Base-by-base conservation (phyloP, 2,888 invertebrate genomes). In the Eremobia ochroleuca region DNA sequence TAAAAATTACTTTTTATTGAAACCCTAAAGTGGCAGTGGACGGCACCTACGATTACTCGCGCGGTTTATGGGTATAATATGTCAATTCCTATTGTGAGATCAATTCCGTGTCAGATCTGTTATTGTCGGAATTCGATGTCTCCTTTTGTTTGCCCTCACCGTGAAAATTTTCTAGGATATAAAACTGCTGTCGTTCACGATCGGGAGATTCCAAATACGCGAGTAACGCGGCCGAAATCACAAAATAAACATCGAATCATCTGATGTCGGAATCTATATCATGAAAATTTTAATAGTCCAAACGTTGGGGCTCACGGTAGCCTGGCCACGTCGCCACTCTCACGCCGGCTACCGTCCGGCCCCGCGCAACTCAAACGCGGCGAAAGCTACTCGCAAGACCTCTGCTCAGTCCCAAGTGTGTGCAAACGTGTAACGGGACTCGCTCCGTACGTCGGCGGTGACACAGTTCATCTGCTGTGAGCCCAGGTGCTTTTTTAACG, bases 1-100 rank as follows among this genome's bases (percentile, higher is more conserved):
- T 86, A 82, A 79, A 70, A 67, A 62, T 15, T 82, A 79, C 52
- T 66, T 79, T 81, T 78, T 66, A 67, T 71, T 76, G 83, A 77
- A 86, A 83, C 78, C 80, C 83, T 79, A 82, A 62, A 76, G 85
- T 87, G 87, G 90, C 89, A 87, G 86, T 90, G 90, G 90, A 91
- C 88, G 90, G 90, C 85, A 88, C 76, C 70, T 82, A 82, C 76
- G 86, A 83, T 82, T 75, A 86, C 81, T 82, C 88, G 80, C 81
- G 82, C 61, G 65, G 67, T 62, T 77, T 65, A 77, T 49, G 66
- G 73, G 58, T 59, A 75, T 59, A 76, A 79, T 72, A 49, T 69
- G 78, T 88, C 86, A 87, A 90, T 89, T 91, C 86, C 86, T 71
- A 75, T 75, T 81, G 49, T 69, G 73, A 83, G 76, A 81, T 88